phyloP scores from a whole-genome alignment of 2,888 invertebrate species.

The Julus scandinavius region DNA sequence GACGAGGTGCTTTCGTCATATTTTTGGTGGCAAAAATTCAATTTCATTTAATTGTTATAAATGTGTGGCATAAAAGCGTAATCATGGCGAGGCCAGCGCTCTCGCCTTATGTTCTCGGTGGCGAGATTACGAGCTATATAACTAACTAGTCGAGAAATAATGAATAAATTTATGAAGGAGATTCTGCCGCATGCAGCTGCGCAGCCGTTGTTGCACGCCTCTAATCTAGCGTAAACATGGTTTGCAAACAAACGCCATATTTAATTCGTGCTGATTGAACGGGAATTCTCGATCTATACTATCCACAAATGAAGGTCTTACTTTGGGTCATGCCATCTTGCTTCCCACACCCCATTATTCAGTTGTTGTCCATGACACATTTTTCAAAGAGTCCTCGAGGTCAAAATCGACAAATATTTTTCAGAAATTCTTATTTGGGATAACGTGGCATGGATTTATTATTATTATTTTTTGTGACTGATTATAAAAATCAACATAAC shows the following conservation, averaged over 20 bases:
- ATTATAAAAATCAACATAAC: too few relatives aligned
- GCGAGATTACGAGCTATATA: not conserved
- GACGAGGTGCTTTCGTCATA: not conserved
- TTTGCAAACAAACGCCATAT: not conserved
- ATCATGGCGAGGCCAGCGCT: not conserved
- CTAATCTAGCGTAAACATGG: not conserved
- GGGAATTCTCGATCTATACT: not conserved
- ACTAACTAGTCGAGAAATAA: slow-evolving; percentile 12
- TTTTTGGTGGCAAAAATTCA: not conserved
- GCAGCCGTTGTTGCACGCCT: not conserved
- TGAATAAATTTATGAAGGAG: not conserved
- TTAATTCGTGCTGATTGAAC: not conserved
- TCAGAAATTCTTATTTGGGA: too few relatives aligned
- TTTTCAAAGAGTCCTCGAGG: too few relatives aligned
- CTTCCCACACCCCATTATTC: too few relatives aligned
- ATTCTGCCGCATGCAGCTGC: not conserved
- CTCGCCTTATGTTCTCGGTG: not conserved
- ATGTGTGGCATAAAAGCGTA: slow-evolving; percentile 8
- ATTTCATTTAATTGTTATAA: slow-evolving; percentile 22
- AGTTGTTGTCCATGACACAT: too few relatives aligned
- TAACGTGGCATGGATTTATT: too few relatives aligned
- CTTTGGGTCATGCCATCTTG: too few relatives aligned
- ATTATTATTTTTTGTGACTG: too few relatives aligned
- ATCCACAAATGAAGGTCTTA: not conserved
- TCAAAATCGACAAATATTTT: too few relatives aligned